Evolutionary conservation across 2,888 invertebrate genomes (phyloP), one percentile per base, ranked within the genome.

Genomic region (Epicampocera succincta): DNA sequence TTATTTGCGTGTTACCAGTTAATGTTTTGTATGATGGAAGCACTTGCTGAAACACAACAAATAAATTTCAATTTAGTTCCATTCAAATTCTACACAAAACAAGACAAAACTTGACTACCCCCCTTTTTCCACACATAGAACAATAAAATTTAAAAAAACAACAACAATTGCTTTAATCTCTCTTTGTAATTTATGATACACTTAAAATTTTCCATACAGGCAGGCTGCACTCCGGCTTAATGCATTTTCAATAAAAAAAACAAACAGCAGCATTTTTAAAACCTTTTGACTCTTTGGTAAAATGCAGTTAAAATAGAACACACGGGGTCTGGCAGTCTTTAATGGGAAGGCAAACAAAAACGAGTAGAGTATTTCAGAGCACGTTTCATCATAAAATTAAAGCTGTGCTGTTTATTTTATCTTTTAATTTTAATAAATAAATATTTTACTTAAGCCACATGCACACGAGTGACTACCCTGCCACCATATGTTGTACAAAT

Each of bases 201-300:
- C 19, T 66, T 61, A 40, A 46, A 13, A 38, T 19, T 33, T 33
- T 60, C 8, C 2, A 73, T 63, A 68, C 58, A n/a, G 54, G 46
- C 25, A 50, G 29, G 13, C 15, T 56, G 73, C 73, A 73, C 58
- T 80, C 69, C 50, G 54, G 4, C 63, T 78, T 42, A 78, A 71
- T 52, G 33, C 29, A 15, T 8, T 48, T 71, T 48, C 17, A 71
- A 40, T 15, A 46, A 42, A 52, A 42, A 52, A 40, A 50, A 44
- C n/a, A 13, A 29, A 63, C 54, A 1, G 21, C 42, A 69, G 38
- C 68, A 75, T 6, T 58, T 40, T 3, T 29, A 75, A 75, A 38
- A 19, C 40, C 40, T 42, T 68, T 38, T 58, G 29, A 58, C 50
- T 68, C 29, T 19, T 25, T 13, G 15, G 13, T 21, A 52, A 56